These are phyloP conservation scores for Rhyacichthys aspro DNA, from an alignment of 2,797 vertebrate genomes.

Conservation along the genomic window DNA sequence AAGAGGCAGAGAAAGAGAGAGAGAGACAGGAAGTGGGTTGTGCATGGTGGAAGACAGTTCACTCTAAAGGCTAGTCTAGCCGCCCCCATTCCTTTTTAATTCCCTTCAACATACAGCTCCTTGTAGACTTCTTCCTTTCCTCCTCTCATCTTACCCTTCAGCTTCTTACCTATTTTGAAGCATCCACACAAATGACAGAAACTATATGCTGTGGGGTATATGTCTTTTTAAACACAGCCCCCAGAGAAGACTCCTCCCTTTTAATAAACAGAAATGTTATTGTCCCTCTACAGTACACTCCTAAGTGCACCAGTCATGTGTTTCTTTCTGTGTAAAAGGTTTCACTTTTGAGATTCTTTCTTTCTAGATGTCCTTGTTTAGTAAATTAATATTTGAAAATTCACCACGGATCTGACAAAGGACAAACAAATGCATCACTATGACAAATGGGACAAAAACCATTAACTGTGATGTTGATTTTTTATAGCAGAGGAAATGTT, in stretches of 20 bases:
- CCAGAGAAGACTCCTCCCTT: constrained; percentile 49
- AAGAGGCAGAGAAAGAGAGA: constrained; percentile 66
- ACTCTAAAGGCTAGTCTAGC: constrained; percentile 82
- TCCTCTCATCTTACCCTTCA: neutral
- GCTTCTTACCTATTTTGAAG: constrained; percentile 34
- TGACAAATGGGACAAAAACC: constrained; percentile 44
- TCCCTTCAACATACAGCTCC: constrained; percentile 34
- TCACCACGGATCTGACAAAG: neutral
- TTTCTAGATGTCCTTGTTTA: constrained; percentile 12
- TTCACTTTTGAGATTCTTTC: constrained; percentile 5
- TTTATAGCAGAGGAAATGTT: constrained; percentile 47
- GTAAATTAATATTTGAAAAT: constrained; percentile 3
- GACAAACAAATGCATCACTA: constrained; percentile 16
- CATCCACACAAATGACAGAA: constrained; percentile 24
- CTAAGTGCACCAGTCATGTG: constrained; percentile 36
- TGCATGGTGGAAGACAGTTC: constrained; percentile 78
- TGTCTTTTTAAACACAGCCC: constrained; percentile 37
- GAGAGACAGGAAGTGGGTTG: constrained; percentile 86
- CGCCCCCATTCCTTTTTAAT: constrained; percentile 71
- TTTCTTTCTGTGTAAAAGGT: constrained; percentile 33
- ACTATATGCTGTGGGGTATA: constrained; percentile 23
- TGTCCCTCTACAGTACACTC: constrained; percentile 30
- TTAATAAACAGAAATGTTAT: constrained; percentile 56
- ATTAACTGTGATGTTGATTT: constrained; percentile 44
- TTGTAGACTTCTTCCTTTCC: constrained; percentile 8